Conservation (phyloP, 1,140 invertebrate species). For the Macrocentrus cingulum region DNA sequence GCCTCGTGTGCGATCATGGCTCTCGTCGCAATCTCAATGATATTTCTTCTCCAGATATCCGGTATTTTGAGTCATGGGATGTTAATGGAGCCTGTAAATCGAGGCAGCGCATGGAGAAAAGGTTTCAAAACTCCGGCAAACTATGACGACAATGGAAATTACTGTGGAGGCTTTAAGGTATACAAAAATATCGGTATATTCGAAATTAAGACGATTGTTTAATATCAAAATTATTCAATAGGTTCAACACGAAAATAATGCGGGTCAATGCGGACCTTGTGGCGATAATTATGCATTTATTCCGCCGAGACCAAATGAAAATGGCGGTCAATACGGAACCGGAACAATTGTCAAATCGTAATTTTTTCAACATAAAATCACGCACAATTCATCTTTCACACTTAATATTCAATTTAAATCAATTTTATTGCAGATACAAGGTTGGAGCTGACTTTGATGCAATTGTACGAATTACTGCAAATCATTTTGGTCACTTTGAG, state of each 20-base stretch:
- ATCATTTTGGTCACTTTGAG: constrained; percentile 67
- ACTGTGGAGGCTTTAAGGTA: constrained; percentile 64
- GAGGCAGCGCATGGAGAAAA: constrained; percentile 66
- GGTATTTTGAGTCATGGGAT: constrained; percentile 62
- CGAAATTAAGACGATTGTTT: too few species aligned
- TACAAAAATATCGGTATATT: too few species aligned
- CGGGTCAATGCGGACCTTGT: constrained; percentile 61
- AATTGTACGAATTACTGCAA: constrained; percentile 71
- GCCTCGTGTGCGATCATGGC: too few species aligned
- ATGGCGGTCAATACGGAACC: constrained; percentile 62
- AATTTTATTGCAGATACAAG: constrained; percentile 58
- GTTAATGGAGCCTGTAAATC: constrained; percentile 64
- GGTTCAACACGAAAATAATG: constrained; percentile 39
- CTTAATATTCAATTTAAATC: too few species aligned
- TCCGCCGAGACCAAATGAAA: constrained; percentile 63
- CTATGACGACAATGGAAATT: constrained; percentile 65
- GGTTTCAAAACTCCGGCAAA: constrained; percentile 73
- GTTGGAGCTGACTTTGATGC: constrained; percentile 65
- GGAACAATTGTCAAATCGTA: constrained; percentile 56
- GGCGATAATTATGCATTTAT: constrained; percentile 58
- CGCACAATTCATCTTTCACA: background rate
- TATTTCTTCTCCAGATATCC: too few species aligned
- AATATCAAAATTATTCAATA: background rate
- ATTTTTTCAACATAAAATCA: background rate
- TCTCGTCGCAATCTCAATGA: too few species aligned